Conservation (phyloP, 30 jellyfish, hydroid and myxozoan species). For the Chrysaora quinquecirrha region DNA sequence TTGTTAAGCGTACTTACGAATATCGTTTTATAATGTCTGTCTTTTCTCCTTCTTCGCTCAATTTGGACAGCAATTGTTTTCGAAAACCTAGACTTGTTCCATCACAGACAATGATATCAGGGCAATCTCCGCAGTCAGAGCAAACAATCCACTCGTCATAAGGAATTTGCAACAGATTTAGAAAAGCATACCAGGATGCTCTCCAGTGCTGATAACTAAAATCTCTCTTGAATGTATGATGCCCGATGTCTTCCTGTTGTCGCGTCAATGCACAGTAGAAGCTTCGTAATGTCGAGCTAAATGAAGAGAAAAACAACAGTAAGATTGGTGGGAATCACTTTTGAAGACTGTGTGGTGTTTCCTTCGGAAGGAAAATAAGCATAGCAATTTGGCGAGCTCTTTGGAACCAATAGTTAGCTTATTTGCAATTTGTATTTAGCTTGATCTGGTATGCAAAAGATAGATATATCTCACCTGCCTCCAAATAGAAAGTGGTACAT, state of each 20-base stretch:
- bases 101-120: slow-evolving; percentile 6
- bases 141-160: slow-evolving; percentile 2
- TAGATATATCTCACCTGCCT: slow-evolving; percentile 15
- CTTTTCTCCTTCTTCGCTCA: background rate
- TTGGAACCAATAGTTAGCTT: too few species aligned
- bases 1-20: slow-evolving; percentile 10
- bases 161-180: background rate
- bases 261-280: background rate
- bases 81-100: slow-evolving; percentile 21
- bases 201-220: slow-evolving; percentile 11
- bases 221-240: background rate
- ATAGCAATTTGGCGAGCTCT: too few species aligned
- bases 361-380: too few species aligned
- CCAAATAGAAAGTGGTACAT: slow-evolving; percentile 20
- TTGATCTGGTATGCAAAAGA: too few species aligned
- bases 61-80: background rate
- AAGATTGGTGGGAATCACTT: too few species aligned
- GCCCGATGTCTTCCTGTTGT: background rate
- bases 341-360: too few species aligned
- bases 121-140: background rate
- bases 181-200: slow-evolving; percentile 10
- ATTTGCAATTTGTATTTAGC: too few species aligned
- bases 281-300: background rate
- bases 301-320: background rate
- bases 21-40: background rate